Evolutionary conservation across 1,140 invertebrate species (phyloP), one percentile per base, ranked within the genome.

Genomic region (Euura lappo): DNA sequence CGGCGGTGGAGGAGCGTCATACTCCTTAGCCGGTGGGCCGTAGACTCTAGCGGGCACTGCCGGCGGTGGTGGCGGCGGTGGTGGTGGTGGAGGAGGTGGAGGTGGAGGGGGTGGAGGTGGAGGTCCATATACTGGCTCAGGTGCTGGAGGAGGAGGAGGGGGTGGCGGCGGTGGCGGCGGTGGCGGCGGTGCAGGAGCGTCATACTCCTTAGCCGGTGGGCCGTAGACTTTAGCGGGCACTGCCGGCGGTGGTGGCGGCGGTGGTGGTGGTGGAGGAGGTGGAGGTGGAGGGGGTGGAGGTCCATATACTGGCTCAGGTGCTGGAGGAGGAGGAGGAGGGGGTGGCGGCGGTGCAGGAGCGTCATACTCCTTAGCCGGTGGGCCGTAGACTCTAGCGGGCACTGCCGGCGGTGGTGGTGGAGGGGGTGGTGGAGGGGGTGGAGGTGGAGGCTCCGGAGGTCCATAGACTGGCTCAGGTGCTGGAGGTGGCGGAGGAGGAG

Each of bases 371-470:
- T 28, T 28, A 3, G 70, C 45, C 2, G 70, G 46, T 2, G 70
- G 70, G 47, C 66, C 66, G 43, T 67, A 67, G 43, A 67, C 66
- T 6, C 13, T 8, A 11, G 66, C 66, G 13, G 66, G 66, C 43
- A 6, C 13, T 68, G 66, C 11, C 28, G 66, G 66, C 11, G 66
- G 66, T 2, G 66, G 66, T 67, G 65, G n/a, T 4, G 66, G 66
- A 0, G 13, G 28, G 0, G 66, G 28, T 5, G 28, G 51, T 4
- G 51, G 44, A 6, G 43, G 28, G 2, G 13, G 44, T 44, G 69
- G 69, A 1, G 47, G 68, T 45, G 68, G 68, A 0, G 45, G 70
- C 42, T 45, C 46, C 4, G 28, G 70, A 4, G 70, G 70, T 6
- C 28, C 28, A 28, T 28, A 28, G 28, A 28, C 28, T 28, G 28